These are phyloP conservation scores for Mormyrus lacerda DNA, from an alignment of 2,113 vertebrate species.

Conservation along the genomic window DNA sequence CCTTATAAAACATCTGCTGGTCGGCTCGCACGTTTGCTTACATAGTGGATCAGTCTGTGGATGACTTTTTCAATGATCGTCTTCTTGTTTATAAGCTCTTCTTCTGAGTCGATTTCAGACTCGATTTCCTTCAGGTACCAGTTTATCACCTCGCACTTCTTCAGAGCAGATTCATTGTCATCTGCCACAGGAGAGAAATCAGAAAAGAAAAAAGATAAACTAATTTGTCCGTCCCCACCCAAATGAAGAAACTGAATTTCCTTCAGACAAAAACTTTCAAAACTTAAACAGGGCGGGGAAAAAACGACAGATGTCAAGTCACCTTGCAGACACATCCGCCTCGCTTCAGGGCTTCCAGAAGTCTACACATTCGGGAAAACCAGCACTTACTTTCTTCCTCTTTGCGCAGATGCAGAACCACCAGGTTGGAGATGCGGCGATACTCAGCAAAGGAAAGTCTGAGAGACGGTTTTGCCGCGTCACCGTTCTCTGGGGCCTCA, in stretches of 20 bases:
- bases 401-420: conserved; percentile 85
- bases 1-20: not conserved
- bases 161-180: conserved; percentile 80
- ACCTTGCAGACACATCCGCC: not conserved
- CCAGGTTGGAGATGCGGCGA: conserved; percentile 84
- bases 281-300: not conserved
- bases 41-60: conserved; percentile 86
- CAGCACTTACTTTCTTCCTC: conserved; percentile 74
- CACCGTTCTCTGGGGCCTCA: conserved; percentile 53
- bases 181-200: conserved; percentile 48
- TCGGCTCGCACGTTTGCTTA: conserved; percentile 49
- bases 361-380: not conserved
- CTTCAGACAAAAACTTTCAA: not conserved
- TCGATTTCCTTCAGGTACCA: conserved; percentile 98
- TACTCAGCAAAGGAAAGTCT: conserved; percentile 86
- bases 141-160: conserved; percentile 84
- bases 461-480: conserved; percentile 66
- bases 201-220: not conserved
- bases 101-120: conserved; percentile 93
- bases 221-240: not conserved
- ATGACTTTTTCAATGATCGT: conserved; percentile 89
- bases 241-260: not conserved
- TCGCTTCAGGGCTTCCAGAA: not conserved
- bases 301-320: not conserved
- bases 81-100: conserved; percentile 88